Conservation (phyloP, 2,113 vertebrate species). For the Oxygymnocypris stewartii region DNA sequence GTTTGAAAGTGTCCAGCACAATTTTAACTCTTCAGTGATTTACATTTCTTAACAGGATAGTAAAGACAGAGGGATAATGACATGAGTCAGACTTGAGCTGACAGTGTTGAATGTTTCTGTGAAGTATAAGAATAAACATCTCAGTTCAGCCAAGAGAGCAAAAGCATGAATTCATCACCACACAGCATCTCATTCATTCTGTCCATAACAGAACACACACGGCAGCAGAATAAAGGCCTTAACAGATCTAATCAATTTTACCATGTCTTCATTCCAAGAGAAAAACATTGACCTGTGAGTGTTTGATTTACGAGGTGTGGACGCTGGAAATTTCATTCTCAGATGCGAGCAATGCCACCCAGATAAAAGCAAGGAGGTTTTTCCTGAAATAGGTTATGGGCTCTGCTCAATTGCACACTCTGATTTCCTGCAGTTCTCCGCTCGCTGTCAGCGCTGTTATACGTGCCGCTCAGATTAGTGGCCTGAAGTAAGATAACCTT, state of each 20-base stretch:
- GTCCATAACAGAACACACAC: conserved; percentile 62
- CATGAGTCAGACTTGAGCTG: not conserved
- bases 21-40: no score
- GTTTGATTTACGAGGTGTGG: conserved; percentile 64
- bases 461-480: conserved; percentile 55
- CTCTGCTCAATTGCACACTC: conserved; percentile 51
- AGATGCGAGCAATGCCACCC: conserved; percentile 46
- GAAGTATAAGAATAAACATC: not conserved
- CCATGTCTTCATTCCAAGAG: conserved; percentile 67
- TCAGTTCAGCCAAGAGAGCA: not conserved
- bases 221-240: conserved; percentile 59
- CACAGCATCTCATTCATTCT: conserved; percentile 30
- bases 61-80: not conserved
- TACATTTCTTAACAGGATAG: not conserved
- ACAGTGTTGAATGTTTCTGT: not conserved
- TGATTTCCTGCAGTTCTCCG: conserved; percentile 50
- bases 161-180: not conserved
- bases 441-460: conserved; percentile 39
- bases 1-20: no score
- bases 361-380: conserved; percentile 62
- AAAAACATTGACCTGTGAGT: conserved; percentile 59
- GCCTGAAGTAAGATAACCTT: conserved; percentile 56
- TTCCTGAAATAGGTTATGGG: conserved; percentile 64
- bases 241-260: conserved; percentile 71
- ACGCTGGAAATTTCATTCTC: conserved; percentile 59